Base-by-base conservation (phyloP, 2,888 invertebrate species). In the Trissolcus brochymenae region DNA sequence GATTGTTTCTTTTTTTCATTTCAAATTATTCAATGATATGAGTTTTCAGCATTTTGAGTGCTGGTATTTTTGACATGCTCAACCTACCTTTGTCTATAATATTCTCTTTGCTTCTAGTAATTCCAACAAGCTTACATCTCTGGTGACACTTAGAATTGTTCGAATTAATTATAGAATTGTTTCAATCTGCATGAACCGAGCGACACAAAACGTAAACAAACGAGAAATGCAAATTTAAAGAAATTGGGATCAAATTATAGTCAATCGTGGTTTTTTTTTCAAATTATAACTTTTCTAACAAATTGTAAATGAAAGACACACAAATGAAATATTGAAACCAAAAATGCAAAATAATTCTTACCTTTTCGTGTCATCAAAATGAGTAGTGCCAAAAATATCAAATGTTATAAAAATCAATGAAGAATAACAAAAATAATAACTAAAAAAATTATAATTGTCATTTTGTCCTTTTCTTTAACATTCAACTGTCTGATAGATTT, bases 181-280 rank as follows among this genome's bases (percentile, higher is more conserved):
- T 25, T 35, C 51, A 49, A 21, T 66, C 17, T 66, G 66, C 35
- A 56, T 46, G 61, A 72, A 73, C 73, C 70, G 79, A 79, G 79
- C 79, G 79, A 79, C 79, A 79, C 73, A 73, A 72, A 79, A 79
- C 76, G 79, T 79, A 79, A 79, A 76, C 79, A 72, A 67, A 79
- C 73, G 78, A 75, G 75, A 65, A 78, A 50, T 72, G 16, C n/a
- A 46, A 46, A 46, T 46, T 46, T 46, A 46, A 46, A 46, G 46
- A 46, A 46, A 46, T 16, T 16, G 0, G 16, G 16, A 46, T 16
- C 14, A 46, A 46, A 46, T 46, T 6, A 35, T 11, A 35, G 35
- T 11, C 35, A 35, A 35, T 35, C 11, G 9, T 11, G 9, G 9
- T 35, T 35, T 35, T 35, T 2, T 35, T 35, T 35, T 35, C 35